Evolutionary conservation across 1,140 invertebrate species (phyloP), one percentile per base, ranked within the genome.

Genomic region (Aethina tumida): DNA sequence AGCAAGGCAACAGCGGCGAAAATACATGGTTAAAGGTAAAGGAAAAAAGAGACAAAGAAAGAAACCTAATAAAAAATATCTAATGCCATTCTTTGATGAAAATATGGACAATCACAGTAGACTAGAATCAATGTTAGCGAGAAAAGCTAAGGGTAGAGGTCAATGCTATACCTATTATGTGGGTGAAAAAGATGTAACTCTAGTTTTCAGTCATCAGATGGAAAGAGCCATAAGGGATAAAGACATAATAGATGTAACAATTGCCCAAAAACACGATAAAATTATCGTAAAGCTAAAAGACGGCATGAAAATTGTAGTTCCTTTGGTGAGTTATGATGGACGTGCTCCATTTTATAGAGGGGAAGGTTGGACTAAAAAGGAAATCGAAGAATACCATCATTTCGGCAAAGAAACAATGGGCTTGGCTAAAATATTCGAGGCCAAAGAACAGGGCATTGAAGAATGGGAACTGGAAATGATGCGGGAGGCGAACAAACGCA

Each of bases 151-250:
- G 28, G 55, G 58, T 5, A 49, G 49, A 38, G 58, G 58, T 19
- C 58, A 60, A 40, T 58, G 54, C 39, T 60, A 60, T 27, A 56
- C 55, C 5, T 85, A 85, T 53, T 74, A 73, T 5, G 73, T 85
- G 6, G 65, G 75, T 40, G 80, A 85, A 53, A 72, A 75, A 47
- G 69, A 73, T 50, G 81, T 75, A 47, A 78, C 75, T 49, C 61
- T 87, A 13, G 76, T 87, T 5, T 73, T 87, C 44, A 73, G 79
- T 1, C 73, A 79, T 20, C 70, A 73, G 41, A 64, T 85, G 45
- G 84, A 87, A 59, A 74, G 76, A 1, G 80, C 81, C 8, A 78
- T 87, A 20, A 63, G 80, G 8, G 79, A 81, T 50, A 81, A 81
- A 22, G 81, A 84, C 46, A 77, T 87, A 8, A 67, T 74, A 30